Evolutionary conservation across 1,140 invertebrate species (phyloP), one percentile per base, ranked within the genome.

Genomic region (Hylaeus anthracinus): DNA sequence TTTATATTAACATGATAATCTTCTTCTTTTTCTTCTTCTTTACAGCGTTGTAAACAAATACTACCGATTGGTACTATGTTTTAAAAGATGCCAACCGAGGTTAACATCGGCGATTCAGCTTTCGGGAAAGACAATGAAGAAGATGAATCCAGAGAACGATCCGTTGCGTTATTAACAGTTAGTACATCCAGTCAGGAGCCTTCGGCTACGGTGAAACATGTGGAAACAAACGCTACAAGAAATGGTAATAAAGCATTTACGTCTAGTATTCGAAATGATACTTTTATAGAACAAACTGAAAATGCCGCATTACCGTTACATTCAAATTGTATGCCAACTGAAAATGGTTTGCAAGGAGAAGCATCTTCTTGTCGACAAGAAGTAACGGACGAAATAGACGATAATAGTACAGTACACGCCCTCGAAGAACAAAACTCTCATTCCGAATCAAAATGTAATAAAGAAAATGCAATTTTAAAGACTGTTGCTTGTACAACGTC

Each of bases 61-160:
- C 10, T 72, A 77, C 61, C 45, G 45, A 77, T 41, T 60, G 26
- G 15, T 77, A 83, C 1, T 86, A 87, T 87, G 86, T 78, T 76
- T 77, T 74, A 77, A 81, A 79, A 88, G 41, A 92, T 92, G 91
- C 90, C 91, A 80, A 90, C 90, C 43, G 89, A 89, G 85, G 83
- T 89, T 79, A 84, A 88, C 83, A 71, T 79, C 8, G 82, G 75
- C 76, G 81, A 78, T 66, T 89, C 87, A 84, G 64, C 89, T 81
- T 89, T 85, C 45, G 85, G 87, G 65, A 82, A 91, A 55, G 85
- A 90, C 45, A 87, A 89, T 56, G 88, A 84, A 66, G 87, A 72
- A 60, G 82, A 87, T 15, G 82, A 89, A 14, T 83, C 85, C 64
- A 81, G 86, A 69, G 84, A 89, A n/a, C 86, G 89, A 51, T 75